Base-by-base conservation (phyloP, 2,797 vertebrate genomes). In the Poeciliopsis paucimaculata region DNA sequence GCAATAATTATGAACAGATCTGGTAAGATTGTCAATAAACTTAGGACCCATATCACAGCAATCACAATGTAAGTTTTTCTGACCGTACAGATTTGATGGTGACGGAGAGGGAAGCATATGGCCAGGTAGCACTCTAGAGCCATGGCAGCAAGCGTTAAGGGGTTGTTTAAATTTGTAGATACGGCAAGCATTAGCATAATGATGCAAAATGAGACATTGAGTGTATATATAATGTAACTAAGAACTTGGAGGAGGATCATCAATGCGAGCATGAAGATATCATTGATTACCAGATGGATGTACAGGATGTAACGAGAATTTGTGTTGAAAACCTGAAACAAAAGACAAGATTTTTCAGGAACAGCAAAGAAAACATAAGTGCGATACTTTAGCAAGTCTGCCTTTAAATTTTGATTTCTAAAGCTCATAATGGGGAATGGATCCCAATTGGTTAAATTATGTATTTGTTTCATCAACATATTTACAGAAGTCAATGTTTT, bases 231-330 rank as follows among this genome's bases (percentile, higher is more conserved):
- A 7, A 77, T 47, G 76, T 93, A 93, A 74, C 82, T 92, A 45
- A 94, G 53, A 18, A 94, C 85, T 23, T 94, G 89, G 23, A 84
- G 2, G 9, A 92, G 31, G 4, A 78, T 87, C 6, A 84, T 89
- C 43, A 92, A 4, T 1, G 78, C 88, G 53, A 95, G 81, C 85
- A 94, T 87, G 34, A 94, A 82, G 28, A 92, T 94, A 36, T 95
- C 93, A 62, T 87, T 94, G 72, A 95, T 66, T 6, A 95, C 94
- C 79, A 95, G 86, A 51, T 94, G 90, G 73, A 93, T 93, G 77
- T 88, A 95, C 34, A 95, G 87, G 79, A 94, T 92, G 78, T 95
- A 95, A 57, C 93, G 93, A 23, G 93, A 89, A 46, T 94, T 92
- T 53, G 74, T 79, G 0, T 68, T 77, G 79, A 93, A 81, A 53